A percentile compares a stretch with the other conserved stretches of the same genome.
Conservation (phyloP, 2,888 invertebrate genomes). For the Drosophila longiperda region DNA sequence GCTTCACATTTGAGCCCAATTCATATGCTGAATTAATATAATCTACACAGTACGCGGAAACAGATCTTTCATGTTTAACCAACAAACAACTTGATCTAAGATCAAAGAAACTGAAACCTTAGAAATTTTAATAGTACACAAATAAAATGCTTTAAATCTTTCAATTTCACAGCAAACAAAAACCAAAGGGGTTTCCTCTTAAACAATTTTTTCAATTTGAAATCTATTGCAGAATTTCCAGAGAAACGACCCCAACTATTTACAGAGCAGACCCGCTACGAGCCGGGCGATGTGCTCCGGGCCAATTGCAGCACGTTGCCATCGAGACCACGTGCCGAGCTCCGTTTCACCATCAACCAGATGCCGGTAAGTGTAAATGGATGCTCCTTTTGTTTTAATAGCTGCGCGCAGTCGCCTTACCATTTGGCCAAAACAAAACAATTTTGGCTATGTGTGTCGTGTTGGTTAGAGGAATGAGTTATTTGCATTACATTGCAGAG, state of each 20-base stretch:
- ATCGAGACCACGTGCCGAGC: constrained; percentile 89
- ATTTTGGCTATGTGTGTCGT: not conserved
- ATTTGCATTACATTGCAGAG: constrained; percentile 28
- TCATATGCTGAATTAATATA: too few species aligned
- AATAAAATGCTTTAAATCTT: not conserved
- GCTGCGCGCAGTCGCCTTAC: not conserved
- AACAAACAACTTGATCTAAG: not conserved
- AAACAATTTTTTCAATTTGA: not conserved
- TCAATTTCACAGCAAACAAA: not conserved
- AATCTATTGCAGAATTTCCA: constrained; percentile 89
- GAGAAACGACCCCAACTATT: constrained; percentile 89
- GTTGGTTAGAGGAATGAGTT: constrained; percentile 2
- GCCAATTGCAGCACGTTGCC: constrained; percentile 92
- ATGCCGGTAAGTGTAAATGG: constrained; percentile 88
- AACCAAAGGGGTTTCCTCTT: not conserved
- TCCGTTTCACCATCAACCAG: constrained; percentile 92
- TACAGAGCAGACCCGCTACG: constrained; percentile 90
- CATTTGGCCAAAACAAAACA: constrained; percentile 3
- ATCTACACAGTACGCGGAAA: too few species aligned
- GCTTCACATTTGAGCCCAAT: not conserved
- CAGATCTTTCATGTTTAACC: not conserved
- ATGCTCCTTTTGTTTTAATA: not conserved
- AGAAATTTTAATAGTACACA: not conserved
- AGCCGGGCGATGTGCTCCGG: constrained; percentile 89
- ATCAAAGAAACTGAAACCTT: not conserved